Conservation (phyloP, 2,888 invertebrate genomes). For the Sarcophaga carnaria region DNA sequence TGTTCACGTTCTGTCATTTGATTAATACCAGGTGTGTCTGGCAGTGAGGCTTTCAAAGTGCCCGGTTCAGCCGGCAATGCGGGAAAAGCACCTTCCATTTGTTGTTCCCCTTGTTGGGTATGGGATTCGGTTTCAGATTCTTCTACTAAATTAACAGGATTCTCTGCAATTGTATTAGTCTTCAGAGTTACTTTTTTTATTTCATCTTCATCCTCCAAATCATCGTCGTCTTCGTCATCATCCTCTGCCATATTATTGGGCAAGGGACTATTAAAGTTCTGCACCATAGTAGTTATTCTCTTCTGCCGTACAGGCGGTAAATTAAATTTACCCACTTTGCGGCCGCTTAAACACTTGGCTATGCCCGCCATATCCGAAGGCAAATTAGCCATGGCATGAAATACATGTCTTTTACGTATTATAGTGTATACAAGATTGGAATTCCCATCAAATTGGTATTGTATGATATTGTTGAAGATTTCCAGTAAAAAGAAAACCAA, state of each 20-base stretch:
- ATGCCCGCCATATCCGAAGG: conserved; percentile 96
- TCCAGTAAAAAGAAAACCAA: conserved; percentile 98
- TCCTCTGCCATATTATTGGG: conserved; percentile 67
- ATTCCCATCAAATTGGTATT: conserved; percentile 99
- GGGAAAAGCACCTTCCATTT: conserved; percentile 92
- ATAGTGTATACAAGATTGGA: conserved; percentile 99
- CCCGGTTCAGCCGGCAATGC: conserved; percentile 95
- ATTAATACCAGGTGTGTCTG: conserved; percentile 93
- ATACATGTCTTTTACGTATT: conserved; percentile 98
- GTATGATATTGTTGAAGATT: conserved; percentile 99
- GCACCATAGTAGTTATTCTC: conserved; percentile 72
- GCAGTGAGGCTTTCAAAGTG: conserved; percentile 93
- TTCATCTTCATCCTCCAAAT: conserved; percentile 72
- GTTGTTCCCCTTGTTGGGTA: conserved; percentile 70
- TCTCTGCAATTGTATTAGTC: conserved; percentile 61
- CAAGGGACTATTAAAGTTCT: conserved; percentile 72
- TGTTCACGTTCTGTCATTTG: conserved; percentile 97
- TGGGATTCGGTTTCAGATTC: conserved; percentile 76
- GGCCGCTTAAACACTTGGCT: conserved; percentile 81
- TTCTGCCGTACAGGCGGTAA: conserved; percentile 80
- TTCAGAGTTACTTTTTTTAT: conserved; percentile 80
- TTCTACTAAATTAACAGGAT: conserved; percentile 71
- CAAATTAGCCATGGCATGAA: conserved; percentile 98
- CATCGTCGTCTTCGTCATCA: conserved; percentile 74
- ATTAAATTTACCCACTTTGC: conserved; percentile 82